phyloP scores from a whole-genome alignment of 2,888 invertebrate species.

The Orgyia antiqua region DNA sequence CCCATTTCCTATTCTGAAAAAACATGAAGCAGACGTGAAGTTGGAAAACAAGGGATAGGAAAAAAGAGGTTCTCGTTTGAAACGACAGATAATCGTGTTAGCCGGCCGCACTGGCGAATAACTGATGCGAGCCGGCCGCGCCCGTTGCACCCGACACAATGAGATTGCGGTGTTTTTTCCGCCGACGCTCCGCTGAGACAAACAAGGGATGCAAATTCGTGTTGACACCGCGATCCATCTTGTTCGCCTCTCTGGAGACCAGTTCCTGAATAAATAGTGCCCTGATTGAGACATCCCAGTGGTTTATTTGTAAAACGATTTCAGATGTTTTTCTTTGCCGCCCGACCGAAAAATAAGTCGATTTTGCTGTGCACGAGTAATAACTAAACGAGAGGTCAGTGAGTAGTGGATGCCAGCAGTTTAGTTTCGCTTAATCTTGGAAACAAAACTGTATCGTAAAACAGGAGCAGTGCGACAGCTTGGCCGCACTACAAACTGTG shows the following conservation, averaged over 20 bases:
- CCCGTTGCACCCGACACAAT: constrained; percentile 38
- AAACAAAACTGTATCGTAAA: constrained; percentile 65
- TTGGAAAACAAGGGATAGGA: constrained; percentile 74
- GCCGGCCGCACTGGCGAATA: constrained; percentile 69
- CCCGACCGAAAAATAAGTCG: constrained; percentile 37
- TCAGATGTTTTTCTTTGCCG: constrained; percentile 47
- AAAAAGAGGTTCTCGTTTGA: constrained; percentile 71
- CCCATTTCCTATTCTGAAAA: constrained; percentile 75
- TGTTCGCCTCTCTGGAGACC: constrained; percentile 73
- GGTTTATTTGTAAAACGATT: constrained; percentile 56
- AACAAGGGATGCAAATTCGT: constrained; percentile 78
- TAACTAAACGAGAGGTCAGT: constrained; percentile 50
- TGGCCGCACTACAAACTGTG: constrained; percentile 56
- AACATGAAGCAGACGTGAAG: constrained; percentile 71
- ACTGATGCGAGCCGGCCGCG: constrained; percentile 66
- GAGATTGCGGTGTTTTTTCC: constrained; percentile 76
- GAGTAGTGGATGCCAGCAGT: constrained; percentile 55
- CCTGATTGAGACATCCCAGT: constrained; percentile 63
- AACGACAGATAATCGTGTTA: constrained; percentile 77
- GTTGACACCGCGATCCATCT: constrained; percentile 77
- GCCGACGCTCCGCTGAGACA: constrained; percentile 64
- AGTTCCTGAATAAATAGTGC: constrained; percentile 65
- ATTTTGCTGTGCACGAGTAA: constrained; percentile 32
- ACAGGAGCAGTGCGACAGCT: constrained; percentile 41
- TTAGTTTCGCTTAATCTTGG: constrained; percentile 68